Evolutionary conservation across 2,797 vertebrate genomes (phyloP).

Genomic region (Clarias pachynema): DNA sequence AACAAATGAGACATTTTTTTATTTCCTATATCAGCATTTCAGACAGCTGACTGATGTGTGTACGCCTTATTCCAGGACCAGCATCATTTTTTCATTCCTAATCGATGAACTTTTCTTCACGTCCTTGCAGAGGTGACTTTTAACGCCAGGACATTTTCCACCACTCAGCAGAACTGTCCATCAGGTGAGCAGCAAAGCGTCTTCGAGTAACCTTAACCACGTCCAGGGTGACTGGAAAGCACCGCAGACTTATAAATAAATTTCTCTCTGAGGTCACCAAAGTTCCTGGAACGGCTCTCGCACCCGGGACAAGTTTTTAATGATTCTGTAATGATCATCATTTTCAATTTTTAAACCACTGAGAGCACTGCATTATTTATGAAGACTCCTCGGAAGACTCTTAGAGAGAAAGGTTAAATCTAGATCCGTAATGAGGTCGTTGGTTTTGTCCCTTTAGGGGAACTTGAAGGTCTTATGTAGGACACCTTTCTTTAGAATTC

Average conservation of each 20-base stretch:
- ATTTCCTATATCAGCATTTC: neutral
- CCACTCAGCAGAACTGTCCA: neutral
- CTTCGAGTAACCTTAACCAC: neutral
- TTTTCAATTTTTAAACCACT: neutral
- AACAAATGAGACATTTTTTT: neutral
- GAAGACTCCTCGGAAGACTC: neutral
- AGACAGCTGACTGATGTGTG: neutral
- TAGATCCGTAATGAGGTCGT: constrained; percentile 13
- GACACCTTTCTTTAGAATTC: neutral
- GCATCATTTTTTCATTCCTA: neutral
- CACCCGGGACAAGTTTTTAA: neutral
- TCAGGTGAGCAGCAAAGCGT: neutral
- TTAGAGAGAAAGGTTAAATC: constrained; percentile 1
- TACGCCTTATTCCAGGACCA: too few relatives aligned
- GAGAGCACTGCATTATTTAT: constrained; percentile 13
- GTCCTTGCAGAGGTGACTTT: neutral
- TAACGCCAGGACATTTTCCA: neutral
- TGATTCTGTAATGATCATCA: neutral
- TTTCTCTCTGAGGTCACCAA: neutral
- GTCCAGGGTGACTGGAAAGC: neutral
- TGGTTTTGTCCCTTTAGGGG: neutral
- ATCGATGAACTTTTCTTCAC: neutral
- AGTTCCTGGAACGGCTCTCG: neutral
- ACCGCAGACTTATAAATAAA: neutral
- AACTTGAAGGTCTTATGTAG: constrained; percentile 8